These are phyloP conservation scores for Rambutsinella grinnellia DNA, from an alignment of 2,888 invertebrate genomes.

Conservation along the genomic window DNA sequence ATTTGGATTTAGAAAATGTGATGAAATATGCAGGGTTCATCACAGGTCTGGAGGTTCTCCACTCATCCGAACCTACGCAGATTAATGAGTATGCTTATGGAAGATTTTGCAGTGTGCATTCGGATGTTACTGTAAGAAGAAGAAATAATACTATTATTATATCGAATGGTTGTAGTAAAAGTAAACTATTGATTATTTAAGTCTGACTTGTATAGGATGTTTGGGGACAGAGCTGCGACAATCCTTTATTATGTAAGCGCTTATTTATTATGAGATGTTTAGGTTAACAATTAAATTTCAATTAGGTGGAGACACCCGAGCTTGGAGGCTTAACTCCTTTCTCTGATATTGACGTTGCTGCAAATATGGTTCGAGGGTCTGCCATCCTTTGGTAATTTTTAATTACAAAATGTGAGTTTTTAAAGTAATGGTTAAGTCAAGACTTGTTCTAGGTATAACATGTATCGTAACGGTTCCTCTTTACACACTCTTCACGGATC, in stretches of 20 bases:
- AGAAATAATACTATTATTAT: no score
- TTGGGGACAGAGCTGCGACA: slow-evolving; percentile 14
- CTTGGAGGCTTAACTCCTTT: slow-evolving; percentile 10
- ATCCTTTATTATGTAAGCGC: slow-evolving; percentile 9
- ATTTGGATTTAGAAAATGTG: neutral
- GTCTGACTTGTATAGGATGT: no score
- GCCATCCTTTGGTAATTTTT: slow-evolving; percentile 27
- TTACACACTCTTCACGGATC: slow-evolving; percentile 15
- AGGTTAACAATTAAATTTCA: neutral
- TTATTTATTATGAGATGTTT: neutral
- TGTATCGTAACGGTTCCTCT: slow-evolving; percentile 19
- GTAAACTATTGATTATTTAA: no score
- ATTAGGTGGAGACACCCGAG: slow-evolving; percentile 17
- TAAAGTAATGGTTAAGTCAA: neutral
- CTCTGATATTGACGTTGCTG: neutral
- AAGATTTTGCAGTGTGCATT: neutral
- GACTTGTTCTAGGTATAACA: slow-evolving; percentile 10
- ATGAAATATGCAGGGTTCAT: neutral
- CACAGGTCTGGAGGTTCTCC: slow-evolving; percentile 1
- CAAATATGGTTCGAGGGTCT: slow-evolving; percentile 5
- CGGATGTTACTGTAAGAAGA: no score
- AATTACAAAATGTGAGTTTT: neutral
- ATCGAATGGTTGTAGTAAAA: no score
- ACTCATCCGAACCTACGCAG: neutral
- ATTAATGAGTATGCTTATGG: slow-evolving; percentile 21